Evolutionary conservation across 1,140 invertebrate species (phyloP), one percentile per base, ranked within the genome.

Genomic region (Trachymyrmex septentrionalis): DNA sequence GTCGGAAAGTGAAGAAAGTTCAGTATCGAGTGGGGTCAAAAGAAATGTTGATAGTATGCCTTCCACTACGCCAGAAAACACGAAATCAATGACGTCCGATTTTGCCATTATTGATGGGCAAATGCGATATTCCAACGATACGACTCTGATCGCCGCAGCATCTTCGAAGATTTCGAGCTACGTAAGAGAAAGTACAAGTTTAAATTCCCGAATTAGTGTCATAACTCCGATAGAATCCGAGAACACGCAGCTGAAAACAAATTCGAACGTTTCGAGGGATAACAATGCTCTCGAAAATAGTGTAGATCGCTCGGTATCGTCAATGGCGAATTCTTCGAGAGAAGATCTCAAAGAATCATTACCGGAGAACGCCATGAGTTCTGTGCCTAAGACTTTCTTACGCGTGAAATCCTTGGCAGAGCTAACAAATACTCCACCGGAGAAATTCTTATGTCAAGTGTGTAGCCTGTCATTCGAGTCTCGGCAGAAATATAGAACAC

Each of bases 381-480:
- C 27, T 0, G 44, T 73, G 16, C 69, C 80, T 6, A 48, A 66
- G 2, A 21, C 44, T 3, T 88, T 92, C 24, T 48, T 92, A 48
- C 86, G 92, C 0, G 92, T 92, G 0, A 92, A 91, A 30, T 86
- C 84, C 57, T 71, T 92, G 3, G 85, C 86, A 4, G 92, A 92
- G 3, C 59, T 92, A 1, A 86, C 55, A 19, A 84, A 50, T 1
- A 4, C 4, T 44, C 53, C 24, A 78, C 27, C 12, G 7, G 38
- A 44, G 1, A 19, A 5, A 1, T 21, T 67, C 19, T 12, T 61
- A 1, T 89, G 88, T 12, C 0, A 55, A 0, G 0, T 3, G 5
- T 90, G 87, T 16, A 30, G 30, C 14, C 30, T 24, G 27, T 19
- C 34, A 5, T 87, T 88, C 30, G 81, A 90, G 3, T 67, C 21